Evolutionary conservation across 1,140 invertebrate species (phyloP).

Genomic region (Centruroides vittatus): DNA sequence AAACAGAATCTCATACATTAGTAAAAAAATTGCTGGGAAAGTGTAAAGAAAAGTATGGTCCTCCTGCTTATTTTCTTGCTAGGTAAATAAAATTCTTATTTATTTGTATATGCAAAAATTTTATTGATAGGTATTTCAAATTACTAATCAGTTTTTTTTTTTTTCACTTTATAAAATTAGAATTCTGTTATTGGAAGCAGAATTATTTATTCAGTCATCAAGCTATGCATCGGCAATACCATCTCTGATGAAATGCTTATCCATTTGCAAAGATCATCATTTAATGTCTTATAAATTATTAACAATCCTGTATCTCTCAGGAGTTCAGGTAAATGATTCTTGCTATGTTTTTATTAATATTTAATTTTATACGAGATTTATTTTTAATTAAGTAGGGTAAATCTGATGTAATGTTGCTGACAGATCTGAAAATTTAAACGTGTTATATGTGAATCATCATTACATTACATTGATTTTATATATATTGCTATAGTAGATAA

Average conservation of each 20-base stretch:
- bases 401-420: no score
- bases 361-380: no score
- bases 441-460: no score
- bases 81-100: conserved; percentile 21
- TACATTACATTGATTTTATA: no score
- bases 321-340: conserved; percentile 38
- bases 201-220: conserved; percentile 44
- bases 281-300: conserved; percentile 55
- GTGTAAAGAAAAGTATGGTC: conserved; percentile 34
- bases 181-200: conserved; percentile 52
- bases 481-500: no score
- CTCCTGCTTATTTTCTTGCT: conserved; percentile 27
- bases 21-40: conserved; percentile 22
- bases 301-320: conserved; percentile 61
- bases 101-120: conserved; percentile 26
- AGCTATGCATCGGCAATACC: conserved; percentile 38
- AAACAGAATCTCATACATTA: conserved; percentile 20
- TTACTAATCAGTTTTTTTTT: neutral
- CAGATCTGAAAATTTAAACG: no score
- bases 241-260: conserved; percentile 50
- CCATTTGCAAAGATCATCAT: conserved; percentile 51
- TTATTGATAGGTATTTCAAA: conserved; percentile 21
- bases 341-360: no score
- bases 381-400: no score
- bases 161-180: conserved; percentile 22